A percentile compares a stretch with the other conserved stretches of the same genome.
These are phyloP conservation scores for Drosophila malerkotliana DNA, from an alignment of 1,140 invertebrate genomes.

Conservation along the genomic window DNA sequence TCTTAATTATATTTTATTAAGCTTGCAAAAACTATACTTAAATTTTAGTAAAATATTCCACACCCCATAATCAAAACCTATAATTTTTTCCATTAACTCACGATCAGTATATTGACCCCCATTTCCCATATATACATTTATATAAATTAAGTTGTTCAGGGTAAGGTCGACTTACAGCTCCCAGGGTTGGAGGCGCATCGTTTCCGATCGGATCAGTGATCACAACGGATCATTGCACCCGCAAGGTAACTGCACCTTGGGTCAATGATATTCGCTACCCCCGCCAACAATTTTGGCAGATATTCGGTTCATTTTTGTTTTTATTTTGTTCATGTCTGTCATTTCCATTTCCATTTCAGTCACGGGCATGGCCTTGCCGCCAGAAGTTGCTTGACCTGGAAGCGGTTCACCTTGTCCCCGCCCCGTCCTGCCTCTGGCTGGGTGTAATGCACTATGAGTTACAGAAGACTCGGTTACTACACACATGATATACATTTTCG, in stretches of 20 bases:
- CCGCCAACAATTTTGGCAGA: slow-evolving; percentile 24
- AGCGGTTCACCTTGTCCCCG: slow-evolving; percentile 38
- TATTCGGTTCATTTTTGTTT: slow-evolving; percentile 32
- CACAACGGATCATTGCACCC: slow-evolving; percentile 63
- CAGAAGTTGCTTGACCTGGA: slow-evolving; percentile 74
- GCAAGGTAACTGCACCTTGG: slow-evolving; percentile 79
- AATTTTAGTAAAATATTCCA: too few relatives aligned
- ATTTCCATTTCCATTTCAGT: slow-evolving; percentile 48
- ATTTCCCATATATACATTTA: slow-evolving; percentile 16
- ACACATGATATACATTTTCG: slow-evolving; percentile 2
- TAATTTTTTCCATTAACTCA: slow-evolving; percentile 20
- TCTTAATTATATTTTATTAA: too few relatives aligned
- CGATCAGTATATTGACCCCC: slow-evolving; percentile 35
- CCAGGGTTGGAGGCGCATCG: slow-evolving; percentile 55
- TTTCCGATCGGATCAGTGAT: slow-evolving; percentile 17
- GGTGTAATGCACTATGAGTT: slow-evolving; percentile 67
- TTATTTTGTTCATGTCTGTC: slow-evolving; percentile 32
- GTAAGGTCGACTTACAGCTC: slow-evolving; percentile 18
- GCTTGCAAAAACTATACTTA: too few relatives aligned
- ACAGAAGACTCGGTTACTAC: slow-evolving; percentile 20
- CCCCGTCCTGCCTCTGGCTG: slow-evolving; percentile 25
- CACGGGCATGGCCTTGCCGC: slow-evolving; percentile 55
- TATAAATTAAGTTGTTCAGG: slow-evolving; percentile 18
- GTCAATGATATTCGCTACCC: slow-evolving; percentile 68
- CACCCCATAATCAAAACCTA: not conserved